These are phyloP conservation scores for Smittia sp. DNA, from an alignment of 2,888 invertebrate species.

Conservation along the genomic window DNA sequence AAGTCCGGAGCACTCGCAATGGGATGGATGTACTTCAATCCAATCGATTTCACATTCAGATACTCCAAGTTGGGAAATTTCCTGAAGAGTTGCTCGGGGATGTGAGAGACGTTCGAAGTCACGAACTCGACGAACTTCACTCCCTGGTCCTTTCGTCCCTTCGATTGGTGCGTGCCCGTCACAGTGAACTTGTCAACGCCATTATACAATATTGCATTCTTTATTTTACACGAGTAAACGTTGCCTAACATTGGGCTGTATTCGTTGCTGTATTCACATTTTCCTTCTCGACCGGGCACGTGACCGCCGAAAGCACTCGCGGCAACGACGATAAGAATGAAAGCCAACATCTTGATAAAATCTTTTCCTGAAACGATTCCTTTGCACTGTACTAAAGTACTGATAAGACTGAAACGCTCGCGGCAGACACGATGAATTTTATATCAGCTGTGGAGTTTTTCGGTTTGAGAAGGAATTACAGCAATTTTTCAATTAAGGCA, in stretches of 20 bases:
- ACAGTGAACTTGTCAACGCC: conserved; percentile 24
- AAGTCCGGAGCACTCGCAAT: not conserved
- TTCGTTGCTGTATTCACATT: conserved; percentile 24
- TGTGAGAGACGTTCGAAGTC: conserved; percentile 13
- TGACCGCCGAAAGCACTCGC: not conserved
- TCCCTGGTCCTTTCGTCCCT: conserved; percentile 8
- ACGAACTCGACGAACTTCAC: conserved; percentile 31
- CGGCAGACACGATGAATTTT: too few species aligned
- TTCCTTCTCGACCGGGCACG: conserved; percentile 30
- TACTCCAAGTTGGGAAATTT: conserved; percentile 33
- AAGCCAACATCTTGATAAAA: not conserved
- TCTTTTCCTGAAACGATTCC: too few species aligned
- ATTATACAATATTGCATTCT: conserved; percentile 24
- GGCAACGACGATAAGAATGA: not conserved
- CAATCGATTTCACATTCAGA: conserved; percentile 16
- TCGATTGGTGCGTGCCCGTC: conserved; percentile 19
- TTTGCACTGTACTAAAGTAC: too few species aligned
- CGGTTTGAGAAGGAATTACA: too few species aligned
- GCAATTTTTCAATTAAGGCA: too few species aligned
- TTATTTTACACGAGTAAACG: conserved; percentile 30
- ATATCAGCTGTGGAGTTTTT: too few species aligned
- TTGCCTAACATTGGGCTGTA: conserved; percentile 17
- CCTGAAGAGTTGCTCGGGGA: conserved; percentile 13
- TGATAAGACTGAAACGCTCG: too few species aligned
- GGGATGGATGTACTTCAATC: not conserved